phyloP scores from a whole-genome alignment of 2,888 invertebrate species.

The Carabus problematicus region DNA sequence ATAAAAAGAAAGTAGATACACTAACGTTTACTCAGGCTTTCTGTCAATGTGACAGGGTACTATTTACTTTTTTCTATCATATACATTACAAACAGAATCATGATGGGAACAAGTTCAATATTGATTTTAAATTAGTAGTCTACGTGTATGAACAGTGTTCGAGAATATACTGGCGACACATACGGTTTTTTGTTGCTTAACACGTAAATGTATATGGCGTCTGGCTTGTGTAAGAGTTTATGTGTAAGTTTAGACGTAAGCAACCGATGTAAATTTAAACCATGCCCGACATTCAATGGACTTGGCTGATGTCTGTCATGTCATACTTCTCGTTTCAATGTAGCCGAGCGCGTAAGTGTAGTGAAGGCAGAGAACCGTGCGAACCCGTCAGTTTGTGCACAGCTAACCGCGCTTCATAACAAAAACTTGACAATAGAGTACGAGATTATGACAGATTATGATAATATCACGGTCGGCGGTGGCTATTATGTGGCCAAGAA shows the following conservation, averaged over 20 bases:
- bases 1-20: constrained; percentile 12
- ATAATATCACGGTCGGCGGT: constrained; percentile 44
- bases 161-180: no score
- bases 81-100: constrained; percentile 34
- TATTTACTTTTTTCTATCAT: constrained; percentile 30
- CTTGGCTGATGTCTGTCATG: constrained; percentile 22
- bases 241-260: background rate
- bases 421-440: constrained; percentile 46
- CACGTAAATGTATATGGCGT: background rate
- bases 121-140: constrained; percentile 36
- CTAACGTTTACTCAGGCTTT: background rate
- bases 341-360: background rate
- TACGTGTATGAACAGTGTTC: background rate
- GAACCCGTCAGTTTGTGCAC: constrained; percentile 11
- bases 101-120: constrained; percentile 34
- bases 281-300: constrained; percentile 13
- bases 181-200: no score
- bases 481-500: constrained; percentile 25
- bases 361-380: background rate
- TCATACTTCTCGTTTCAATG: constrained; percentile 25
- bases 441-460: constrained; percentile 47
- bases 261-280: background rate
- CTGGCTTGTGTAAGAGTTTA: background rate
- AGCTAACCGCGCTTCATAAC: constrained; percentile 19
- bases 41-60: constrained; percentile 29